Percentiles rank a stretch among this genome's conserved stretches.
These are phyloP conservation scores for Mastigias papua DNA, from an alignment of 30 jellyfish, hydroid and myxozoan genomes.

Conservation along the genomic window DNA sequence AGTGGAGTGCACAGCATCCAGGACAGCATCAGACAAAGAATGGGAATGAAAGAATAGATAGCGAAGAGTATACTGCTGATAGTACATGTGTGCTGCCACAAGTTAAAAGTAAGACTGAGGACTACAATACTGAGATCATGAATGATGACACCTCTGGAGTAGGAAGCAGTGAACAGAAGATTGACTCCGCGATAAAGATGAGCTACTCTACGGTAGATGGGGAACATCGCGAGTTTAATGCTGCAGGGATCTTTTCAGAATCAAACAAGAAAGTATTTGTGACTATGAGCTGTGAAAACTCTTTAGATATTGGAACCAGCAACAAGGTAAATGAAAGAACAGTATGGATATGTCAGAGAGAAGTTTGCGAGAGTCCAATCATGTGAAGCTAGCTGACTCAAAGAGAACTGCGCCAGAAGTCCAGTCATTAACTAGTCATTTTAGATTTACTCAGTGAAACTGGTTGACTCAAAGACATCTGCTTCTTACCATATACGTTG, in stretches of 20 bases:
- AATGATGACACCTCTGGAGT: constrained; percentile 9
- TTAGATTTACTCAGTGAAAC: no score
- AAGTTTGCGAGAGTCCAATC: not conserved
- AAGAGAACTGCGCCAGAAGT: no score
- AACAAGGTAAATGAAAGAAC: constrained; percentile 8
- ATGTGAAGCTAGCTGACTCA: not conserved
- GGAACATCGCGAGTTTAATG: constrained; percentile 4
- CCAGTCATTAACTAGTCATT: no score
- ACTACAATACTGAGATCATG: not conserved
- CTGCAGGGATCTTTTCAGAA: constrained; percentile 5
- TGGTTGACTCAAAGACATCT: no score
- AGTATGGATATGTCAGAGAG: not conserved
- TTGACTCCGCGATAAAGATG: not conserved
- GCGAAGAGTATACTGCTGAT: not conserved
- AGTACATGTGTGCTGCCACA: no score
- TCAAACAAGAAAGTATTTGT: constrained; percentile 17
- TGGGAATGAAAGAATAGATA: not conserved
- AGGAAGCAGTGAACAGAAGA: not conserved
- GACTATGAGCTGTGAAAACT: constrained; percentile 56
- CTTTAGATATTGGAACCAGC: not conserved
- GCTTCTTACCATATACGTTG: no score
- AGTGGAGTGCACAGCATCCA: constrained; percentile 6
- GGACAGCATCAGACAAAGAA: not conserved
- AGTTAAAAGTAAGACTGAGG: not conserved
- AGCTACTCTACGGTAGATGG: not conserved